Conservation (phyloP, 2,888 invertebrate species). For the Heliconius sara region DNA sequence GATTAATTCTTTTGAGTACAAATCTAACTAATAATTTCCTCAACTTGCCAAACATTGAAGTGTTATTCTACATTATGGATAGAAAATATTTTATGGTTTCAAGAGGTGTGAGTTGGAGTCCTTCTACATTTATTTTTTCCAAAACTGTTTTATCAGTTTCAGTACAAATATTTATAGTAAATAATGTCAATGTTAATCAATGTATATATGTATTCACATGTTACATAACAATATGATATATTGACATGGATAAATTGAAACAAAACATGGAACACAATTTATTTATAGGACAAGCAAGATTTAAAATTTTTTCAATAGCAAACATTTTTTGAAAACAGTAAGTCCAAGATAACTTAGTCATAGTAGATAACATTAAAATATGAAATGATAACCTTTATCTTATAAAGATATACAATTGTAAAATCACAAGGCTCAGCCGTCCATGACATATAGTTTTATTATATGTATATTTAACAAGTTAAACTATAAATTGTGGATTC, state of each 20-base stretch:
- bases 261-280: neutral
- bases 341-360: slow-evolving; percentile 35
- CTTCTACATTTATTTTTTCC: neutral
- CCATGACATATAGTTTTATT: neutral
- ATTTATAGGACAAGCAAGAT: neutral
- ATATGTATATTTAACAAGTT: neutral
- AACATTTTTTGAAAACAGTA: slow-evolving; percentile 13
- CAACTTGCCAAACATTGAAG: too few species aligned
- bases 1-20: too few species aligned
- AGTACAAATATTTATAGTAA: too few species aligned
- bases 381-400: slow-evolving; percentile 44
- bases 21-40: too few species aligned
- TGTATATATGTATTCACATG: neutral
- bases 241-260: neutral
- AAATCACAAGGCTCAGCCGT: slow-evolving; percentile 32
- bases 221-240: neutral
- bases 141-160: neutral
- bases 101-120: too few species aligned
- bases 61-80: too few species aligned
- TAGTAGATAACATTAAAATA: slow-evolving; percentile 40
- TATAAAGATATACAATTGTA: slow-evolving; percentile 13
- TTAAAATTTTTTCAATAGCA: neutral
- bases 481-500: neutral
- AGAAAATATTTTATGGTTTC: too few species aligned
- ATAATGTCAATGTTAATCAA: neutral